phyloP scores from a whole-genome alignment of 1,140 invertebrate genomes.

The Bombus breviceps region DNA sequence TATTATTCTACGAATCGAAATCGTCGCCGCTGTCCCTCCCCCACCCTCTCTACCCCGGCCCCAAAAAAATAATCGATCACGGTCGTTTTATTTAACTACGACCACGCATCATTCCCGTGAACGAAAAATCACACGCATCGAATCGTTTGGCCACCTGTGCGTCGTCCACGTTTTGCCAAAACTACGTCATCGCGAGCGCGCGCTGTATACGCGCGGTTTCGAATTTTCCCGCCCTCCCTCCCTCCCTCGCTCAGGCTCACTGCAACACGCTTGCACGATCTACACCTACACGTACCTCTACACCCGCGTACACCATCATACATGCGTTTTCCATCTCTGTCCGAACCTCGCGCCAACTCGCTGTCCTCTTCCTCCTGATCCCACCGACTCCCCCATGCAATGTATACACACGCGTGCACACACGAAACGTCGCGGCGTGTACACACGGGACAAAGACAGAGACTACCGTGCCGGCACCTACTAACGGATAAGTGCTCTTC shows the following conservation, averaged over 20 bases:
- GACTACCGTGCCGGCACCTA: constrained; percentile 32
- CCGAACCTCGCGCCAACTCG: background rate
- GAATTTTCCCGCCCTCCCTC: constrained; percentile 70
- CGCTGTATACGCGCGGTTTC: constrained; percentile 57
- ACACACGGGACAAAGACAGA: constrained; percentile 2
- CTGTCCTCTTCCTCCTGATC: background rate
- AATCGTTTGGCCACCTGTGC: constrained; percentile 54
- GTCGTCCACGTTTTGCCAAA: constrained; percentile 58
- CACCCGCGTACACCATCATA: background rate
- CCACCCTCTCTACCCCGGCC: too few relatives aligned
- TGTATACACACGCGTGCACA: constrained; percentile 12
- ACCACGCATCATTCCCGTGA: background rate
- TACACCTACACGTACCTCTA: background rate
- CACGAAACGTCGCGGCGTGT: constrained; percentile 3
- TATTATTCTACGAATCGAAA: background rate
- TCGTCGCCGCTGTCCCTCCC: background rate
- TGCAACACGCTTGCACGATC: background rate
- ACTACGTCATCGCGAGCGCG: constrained; percentile 53
- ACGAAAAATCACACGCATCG: constrained; percentile 3
- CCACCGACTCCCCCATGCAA: background rate
- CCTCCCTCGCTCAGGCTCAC: constrained; percentile 20
- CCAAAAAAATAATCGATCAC: background rate
- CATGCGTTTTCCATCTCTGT: background rate
- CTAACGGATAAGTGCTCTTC: constrained; percentile 57
- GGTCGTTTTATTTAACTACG: background rate